Base-by-base conservation (phyloP, 2,888 invertebrate genomes). In the Eulithis prunata region DNA sequence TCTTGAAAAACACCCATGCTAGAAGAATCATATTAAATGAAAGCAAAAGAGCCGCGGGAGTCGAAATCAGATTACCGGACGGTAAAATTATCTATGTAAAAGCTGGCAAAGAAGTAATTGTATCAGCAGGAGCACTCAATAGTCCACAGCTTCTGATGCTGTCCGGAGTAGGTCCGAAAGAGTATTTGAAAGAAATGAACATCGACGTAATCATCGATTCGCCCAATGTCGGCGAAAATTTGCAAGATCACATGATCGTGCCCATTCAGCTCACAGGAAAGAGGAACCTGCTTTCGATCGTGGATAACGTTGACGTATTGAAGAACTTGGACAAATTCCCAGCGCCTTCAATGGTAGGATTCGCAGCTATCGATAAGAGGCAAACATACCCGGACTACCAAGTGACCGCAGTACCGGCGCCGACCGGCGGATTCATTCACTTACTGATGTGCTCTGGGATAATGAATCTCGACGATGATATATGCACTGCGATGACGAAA, bases 121-220 rank as follows among this genome's bases (percentile, higher is more conserved):
- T 86, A 64, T 86, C 87, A 21, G 85, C 85, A 5, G 89, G 89
- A 12, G 73, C 84, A 3, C 71, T 88, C 2, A 85, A 81, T 43
- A 84, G 81, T 62, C 89, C 89, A 2, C 82, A 88, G 64, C 59
- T 88, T 0, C 68, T 88, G n/a, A 87, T 88, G 87, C 67, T 87
- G 4, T 88, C 88, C 6, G 89, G 88, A 32, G 73, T 89, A 62
- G 89, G 89, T 3, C 87, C 84, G 1, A 75, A 73, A 62, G 51
- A 79, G 2, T 79, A 88, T 73, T 78, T 89, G 41, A 46, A 76
- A 45, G 74, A 79, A 38, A 62, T 80, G 12, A 75, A 74, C n/a
- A 83, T 87, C 13, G 21, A 77, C 28, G 74, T 82, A 0, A 45
- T 83, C 4, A 45, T 81, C 3, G 75, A 87, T 69, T 79, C 80